Evolutionary conservation across 2,113 vertebrate species (phyloP).

Genomic region (Dinomys branickii): DNA sequence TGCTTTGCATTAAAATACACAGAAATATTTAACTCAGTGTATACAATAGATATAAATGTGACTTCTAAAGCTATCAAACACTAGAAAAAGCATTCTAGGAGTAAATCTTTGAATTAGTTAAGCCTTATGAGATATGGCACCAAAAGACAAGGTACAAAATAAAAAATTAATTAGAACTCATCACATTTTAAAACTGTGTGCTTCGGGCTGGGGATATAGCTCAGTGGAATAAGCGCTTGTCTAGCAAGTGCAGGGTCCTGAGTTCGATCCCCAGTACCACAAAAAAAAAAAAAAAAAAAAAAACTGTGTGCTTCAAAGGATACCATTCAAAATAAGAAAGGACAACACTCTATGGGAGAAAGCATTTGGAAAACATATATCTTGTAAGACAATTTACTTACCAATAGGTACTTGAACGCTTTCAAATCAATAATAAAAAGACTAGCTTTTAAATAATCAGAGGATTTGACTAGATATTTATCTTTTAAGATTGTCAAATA

Average conservation of each 20-base stretch:
- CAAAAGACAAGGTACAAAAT: background rate
- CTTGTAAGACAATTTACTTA: background rate
- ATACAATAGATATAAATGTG: background rate
- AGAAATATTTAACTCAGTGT: background rate
- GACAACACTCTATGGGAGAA: background rate
- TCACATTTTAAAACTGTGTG: slow-evolving; percentile 1
- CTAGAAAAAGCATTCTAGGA: background rate
- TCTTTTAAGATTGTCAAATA: background rate
- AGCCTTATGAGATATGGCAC: background rate
- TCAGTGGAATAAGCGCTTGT: too few relatives aligned
- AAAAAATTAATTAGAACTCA: slow-evolving; percentile 6
- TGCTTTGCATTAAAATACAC: background rate
- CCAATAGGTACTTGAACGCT: background rate
- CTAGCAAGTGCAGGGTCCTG: too few relatives aligned
- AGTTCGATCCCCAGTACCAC: too few relatives aligned
- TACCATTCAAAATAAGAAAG: background rate
- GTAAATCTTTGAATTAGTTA: background rate
- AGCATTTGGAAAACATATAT: background rate
- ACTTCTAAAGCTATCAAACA: background rate
- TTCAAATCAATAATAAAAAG: background rate
- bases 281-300: too few relatives aligned
- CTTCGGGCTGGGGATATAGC: too few relatives aligned
- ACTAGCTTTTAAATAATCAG: background rate
- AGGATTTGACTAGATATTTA: background rate
- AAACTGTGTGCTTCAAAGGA: background rate